Evolutionary conservation across 2,888 invertebrate genomes (phyloP).

Genomic region (Nowickia ferox): DNA sequence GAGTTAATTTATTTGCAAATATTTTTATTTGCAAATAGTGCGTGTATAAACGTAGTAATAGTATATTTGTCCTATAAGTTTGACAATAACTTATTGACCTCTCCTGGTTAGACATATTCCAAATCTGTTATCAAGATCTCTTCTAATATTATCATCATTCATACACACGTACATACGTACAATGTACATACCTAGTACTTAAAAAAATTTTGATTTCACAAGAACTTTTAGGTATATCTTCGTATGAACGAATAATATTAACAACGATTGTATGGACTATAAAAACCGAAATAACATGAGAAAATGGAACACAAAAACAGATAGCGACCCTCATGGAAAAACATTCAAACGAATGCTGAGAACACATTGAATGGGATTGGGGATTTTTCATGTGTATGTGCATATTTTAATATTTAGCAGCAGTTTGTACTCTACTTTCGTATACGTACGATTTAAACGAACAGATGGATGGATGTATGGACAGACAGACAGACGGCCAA

Average conservation of each 20-base stretch:
- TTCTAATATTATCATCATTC: too few species aligned
- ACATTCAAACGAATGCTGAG: constrained; percentile 45
- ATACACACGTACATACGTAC: too few species aligned
- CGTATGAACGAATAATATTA: constrained; percentile 41
- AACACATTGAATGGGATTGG: constrained; percentile 45
- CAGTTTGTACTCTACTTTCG: constrained; percentile 10
- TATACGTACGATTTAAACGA: constrained; percentile 28
- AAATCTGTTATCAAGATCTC: too few species aligned
- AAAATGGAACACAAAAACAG: constrained; percentile 65
- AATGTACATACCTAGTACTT: too few species aligned
- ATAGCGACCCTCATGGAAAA: constrained; percentile 70
- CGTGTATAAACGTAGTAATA: too few species aligned
- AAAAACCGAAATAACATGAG: constrained; percentile 52
- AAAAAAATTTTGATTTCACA: neutral
- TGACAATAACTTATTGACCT: too few species aligned
- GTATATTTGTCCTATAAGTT: too few species aligned
- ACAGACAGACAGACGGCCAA: constrained; percentile 18
- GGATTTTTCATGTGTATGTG: constrained; percentile 39
- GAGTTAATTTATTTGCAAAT: too few species aligned
- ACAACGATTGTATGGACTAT: constrained; percentile 19
- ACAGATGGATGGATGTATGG: constrained; percentile 49
- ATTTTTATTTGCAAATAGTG: too few species aligned
- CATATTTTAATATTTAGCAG: neutral
- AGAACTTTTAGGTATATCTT: constrained; percentile 13
- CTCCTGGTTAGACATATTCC: too few species aligned